Percentiles rank a stretch among this genome's conserved stretches.
phyloP scores from a whole-genome alignment of 2,113 vertebrate species.

The Otolemur garnettii region DNA sequence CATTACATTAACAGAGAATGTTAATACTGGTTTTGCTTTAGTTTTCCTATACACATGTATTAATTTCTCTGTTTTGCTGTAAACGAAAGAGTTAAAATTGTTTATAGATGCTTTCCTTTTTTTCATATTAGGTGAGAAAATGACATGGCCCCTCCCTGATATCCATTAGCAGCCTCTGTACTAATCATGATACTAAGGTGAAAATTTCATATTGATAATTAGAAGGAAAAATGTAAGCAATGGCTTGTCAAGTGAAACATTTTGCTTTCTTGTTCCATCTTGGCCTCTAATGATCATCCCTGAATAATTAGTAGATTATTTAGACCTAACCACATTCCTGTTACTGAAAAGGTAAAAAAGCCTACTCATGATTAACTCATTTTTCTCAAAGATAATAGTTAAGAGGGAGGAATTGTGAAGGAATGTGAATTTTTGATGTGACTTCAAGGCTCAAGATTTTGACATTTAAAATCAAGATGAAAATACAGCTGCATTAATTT shows the following conservation, averaged over 20 bases:
- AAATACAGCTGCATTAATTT: background rate
- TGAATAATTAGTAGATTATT: conserved; percentile 27
- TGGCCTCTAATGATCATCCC: background rate
- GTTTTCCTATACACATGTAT: background rate
- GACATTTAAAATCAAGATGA: background rate
- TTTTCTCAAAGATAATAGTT: conserved; percentile 26
- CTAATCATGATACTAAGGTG: background rate
- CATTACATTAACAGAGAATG: background rate
- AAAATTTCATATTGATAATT: background rate
- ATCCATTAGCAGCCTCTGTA: background rate
- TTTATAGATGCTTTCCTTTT: background rate
- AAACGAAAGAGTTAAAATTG: background rate
- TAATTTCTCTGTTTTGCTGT: conserved; percentile 12
- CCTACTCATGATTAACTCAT: background rate
- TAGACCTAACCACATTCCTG: background rate
- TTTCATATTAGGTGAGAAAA: background rate
- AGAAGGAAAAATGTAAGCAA: background rate
- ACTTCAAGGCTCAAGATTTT: background rate
- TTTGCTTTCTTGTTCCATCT: background rate
- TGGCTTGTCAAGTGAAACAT: background rate
- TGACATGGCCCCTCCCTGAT: background rate
- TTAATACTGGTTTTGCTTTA: background rate
- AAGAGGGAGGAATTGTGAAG: background rate
- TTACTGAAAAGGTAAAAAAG: background rate
- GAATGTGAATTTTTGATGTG: background rate